phyloP scores from a whole-genome alignment of 2,888 invertebrate species.

The Phrixothrix hirtus region DNA sequence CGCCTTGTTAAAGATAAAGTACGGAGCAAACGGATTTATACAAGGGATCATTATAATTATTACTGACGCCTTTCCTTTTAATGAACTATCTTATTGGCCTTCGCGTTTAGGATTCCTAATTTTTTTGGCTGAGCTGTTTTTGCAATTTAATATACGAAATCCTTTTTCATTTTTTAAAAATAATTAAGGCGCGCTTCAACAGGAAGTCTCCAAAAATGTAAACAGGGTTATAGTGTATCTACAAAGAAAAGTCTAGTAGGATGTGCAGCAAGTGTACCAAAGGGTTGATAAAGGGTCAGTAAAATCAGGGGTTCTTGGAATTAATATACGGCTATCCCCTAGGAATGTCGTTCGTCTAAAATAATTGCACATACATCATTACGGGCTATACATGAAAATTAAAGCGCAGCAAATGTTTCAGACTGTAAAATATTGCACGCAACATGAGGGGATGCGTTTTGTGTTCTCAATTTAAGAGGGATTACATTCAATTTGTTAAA shows the following conservation, averaged over 20 bases:
- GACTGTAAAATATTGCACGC: slow-evolving; percentile 12
- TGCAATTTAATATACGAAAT: not conserved
- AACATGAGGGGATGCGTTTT: no score
- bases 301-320: slow-evolving; percentile 47
- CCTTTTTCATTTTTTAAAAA: not conserved
- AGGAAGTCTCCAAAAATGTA: no score
- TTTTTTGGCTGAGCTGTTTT: not conserved
- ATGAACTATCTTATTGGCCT: no score
- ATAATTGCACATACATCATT: slow-evolving; percentile 50
- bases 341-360: slow-evolving; percentile 51
- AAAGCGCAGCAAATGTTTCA: slow-evolving; percentile 25
- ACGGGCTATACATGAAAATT: slow-evolving; percentile 22
- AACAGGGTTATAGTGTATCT: no score
- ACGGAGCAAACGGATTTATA: slow-evolving; percentile 11
- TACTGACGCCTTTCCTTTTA: not conserved
- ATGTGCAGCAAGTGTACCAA: no score
- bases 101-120: no score
- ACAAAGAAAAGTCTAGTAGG: no score
- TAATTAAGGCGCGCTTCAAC: no score
- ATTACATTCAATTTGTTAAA: no score
- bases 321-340: slow-evolving; percentile 47
- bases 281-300: slow-evolving; percentile 42
- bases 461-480: no score
- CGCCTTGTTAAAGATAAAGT: slow-evolving; percentile 41
- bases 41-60: not conserved